Evolutionary conservation across 64 coral and sea anemone genomes (phyloP).

Genomic region (Trachythela sp.): DNA sequence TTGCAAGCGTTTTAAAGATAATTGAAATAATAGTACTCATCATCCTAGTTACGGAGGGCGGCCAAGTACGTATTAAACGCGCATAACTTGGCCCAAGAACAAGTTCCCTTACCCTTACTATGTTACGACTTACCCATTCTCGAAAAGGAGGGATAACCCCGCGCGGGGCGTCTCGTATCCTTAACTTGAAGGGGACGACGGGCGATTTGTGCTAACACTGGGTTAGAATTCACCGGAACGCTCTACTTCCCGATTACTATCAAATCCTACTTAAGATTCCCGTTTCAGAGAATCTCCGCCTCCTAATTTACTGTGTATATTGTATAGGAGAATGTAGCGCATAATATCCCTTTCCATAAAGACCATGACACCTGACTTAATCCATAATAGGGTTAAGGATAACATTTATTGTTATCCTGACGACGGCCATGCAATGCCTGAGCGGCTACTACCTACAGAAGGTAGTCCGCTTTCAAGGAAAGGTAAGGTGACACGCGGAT

Average conservation of each 20-base stretch:
- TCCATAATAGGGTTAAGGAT: slow-evolving; percentile 61
- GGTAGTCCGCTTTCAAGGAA: slow-evolving; percentile 39
- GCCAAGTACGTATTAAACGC: slow-evolving; percentile 55
- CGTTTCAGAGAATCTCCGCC: slow-evolving; percentile 54
- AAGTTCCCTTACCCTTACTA: slow-evolving; percentile 67
- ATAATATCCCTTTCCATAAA: slow-evolving; percentile 61
- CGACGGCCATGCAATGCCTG: slow-evolving; percentile 87
- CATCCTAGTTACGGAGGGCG: slow-evolving; percentile 56
- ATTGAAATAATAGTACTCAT: slow-evolving; percentile 61
- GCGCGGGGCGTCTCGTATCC: slow-evolving; percentile 52
- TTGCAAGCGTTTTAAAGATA: slow-evolving; percentile 56
- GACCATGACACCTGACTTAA: slow-evolving; percentile 82
- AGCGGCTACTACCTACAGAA: slow-evolving; percentile 23
- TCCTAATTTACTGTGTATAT: slow-evolving; percentile 53
- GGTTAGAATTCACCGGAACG: slow-evolving; percentile 66
- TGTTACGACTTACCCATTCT: slow-evolving; percentile 62
- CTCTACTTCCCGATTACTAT: slow-evolving; percentile 85
- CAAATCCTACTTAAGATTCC: slow-evolving; percentile 54
- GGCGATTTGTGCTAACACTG: slow-evolving; percentile 86
- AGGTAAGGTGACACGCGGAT: slow-evolving; percentile 65
- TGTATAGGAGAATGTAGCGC: slow-evolving; percentile 86
- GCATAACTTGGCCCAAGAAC: slow-evolving; percentile 40
- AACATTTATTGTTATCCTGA: slow-evolving; percentile 63
- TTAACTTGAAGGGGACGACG: slow-evolving; percentile 59
- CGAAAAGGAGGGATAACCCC: slow-evolving; percentile 55